Base-by-base conservation (phyloP, 2,113 vertebrate species). In the Hoplias malabaricus region DNA sequence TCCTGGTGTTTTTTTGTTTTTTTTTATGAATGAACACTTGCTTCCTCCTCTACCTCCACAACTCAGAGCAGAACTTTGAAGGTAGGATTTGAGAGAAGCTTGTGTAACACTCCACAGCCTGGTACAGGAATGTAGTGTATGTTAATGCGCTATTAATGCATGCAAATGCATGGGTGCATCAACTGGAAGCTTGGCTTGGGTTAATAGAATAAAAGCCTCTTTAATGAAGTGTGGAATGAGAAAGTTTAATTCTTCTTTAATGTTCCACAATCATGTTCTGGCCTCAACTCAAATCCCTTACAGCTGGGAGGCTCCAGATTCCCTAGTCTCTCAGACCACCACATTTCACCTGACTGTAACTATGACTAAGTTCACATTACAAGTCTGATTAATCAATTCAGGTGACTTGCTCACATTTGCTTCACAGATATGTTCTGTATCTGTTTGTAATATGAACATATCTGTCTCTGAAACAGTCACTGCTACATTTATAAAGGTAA, bases 131-230 rank as follows among this genome's bases (percentile, higher is more conserved):
- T 59, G 42, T 61, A 46, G 27, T 46, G 56, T 38, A 73, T 48
- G 56, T 43, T 50, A 74, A 50, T 74, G 59, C n/a, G 7, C 2
- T 50, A 63, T 25, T 74, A 50, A 74, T 43, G 31, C 29, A 74
- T 74, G 12, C 42, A 74, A 74, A 74, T 50, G 3, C n/a, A 25
- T 74, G 63, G 63, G 25, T 63, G 59, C 40, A 74, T 74, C 0
- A 63, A 63, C 19, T 63, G 42, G 33, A 27, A 29, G 19, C 6
- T 25, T 75, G n/a, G 12, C 65, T 54, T 66, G 9, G n/a, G 38
- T 53, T 53, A 75, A 53, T 66, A 19, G 21, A 66, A 50, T 53
- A 66, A 75, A 54, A 75, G 73, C 73, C 25, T 75, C 31, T 27
- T 75, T 65, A 53, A 53, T 75, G 46, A 40, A 38, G 66, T 66